Conservation (phyloP, 2,888 invertebrate genomes). For the Scelioninae gen. 1 region DNA sequence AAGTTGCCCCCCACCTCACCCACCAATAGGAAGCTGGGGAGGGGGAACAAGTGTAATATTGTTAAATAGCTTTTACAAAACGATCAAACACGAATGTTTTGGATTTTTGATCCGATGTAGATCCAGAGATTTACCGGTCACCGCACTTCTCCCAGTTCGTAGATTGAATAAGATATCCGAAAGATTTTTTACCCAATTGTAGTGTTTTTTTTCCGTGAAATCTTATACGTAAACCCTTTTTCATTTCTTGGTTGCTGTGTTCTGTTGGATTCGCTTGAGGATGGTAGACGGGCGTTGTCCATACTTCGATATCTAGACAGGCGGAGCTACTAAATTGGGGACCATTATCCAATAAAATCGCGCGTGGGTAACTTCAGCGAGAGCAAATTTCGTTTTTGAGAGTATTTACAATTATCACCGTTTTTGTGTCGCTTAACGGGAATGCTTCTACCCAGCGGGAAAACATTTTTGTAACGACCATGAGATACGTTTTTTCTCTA, state of each 20-base stretch:
- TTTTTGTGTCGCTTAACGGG: conserved; percentile 6
- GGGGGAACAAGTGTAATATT: too few species aligned
- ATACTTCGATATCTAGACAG: conserved; percentile 6
- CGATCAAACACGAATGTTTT: too few species aligned
- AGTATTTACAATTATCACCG: not conserved
- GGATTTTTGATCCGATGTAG: too few species aligned
- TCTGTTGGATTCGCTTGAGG: conserved; percentile 36
- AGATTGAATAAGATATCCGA: conserved; percentile 23
- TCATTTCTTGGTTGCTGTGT: conserved; percentile 30
- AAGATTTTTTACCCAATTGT: conserved; percentile 18
- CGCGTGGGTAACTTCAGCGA: conserved; percentile 7
- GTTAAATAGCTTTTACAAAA: too few species aligned
- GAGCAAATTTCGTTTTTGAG: conserved; percentile 12
- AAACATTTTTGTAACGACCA: conserved; percentile 33
- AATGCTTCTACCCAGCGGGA: conserved; percentile 37
- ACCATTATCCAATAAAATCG: conserved; percentile 14
- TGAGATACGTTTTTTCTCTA: conserved; percentile 22
- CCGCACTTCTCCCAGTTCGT: conserved; percentile 22
- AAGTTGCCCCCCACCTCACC: not conserved
- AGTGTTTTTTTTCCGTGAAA: conserved; percentile 1
- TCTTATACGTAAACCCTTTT: conserved; percentile 21
- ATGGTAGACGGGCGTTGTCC: conserved; percentile 45
- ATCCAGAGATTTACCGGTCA: conserved; percentile 17
- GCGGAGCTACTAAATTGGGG: conserved; percentile 16
- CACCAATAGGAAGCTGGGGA: too few species aligned